Evolutionary conservation across 1,140 invertebrate species (phyloP).

Genomic region (Pseudomyrmex dendroicus): DNA sequence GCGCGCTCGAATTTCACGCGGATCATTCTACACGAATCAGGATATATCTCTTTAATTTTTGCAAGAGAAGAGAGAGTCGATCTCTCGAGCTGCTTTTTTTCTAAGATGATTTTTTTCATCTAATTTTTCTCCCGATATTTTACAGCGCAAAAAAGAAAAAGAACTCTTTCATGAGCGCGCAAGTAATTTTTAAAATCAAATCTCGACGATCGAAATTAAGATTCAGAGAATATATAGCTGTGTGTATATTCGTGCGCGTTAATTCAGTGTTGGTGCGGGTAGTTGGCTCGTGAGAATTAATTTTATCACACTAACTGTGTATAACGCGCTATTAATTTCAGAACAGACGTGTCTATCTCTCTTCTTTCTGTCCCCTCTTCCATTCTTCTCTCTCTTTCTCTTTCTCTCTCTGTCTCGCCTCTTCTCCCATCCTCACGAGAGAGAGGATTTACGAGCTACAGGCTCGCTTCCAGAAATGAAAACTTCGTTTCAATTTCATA

Average conservation of each 20-base stretch:
- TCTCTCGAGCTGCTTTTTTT: no score
- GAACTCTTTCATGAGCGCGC: no score
- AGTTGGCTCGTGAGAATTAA: slow-evolving; percentile 36
- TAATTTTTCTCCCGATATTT: neutral
- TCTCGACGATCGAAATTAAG: slow-evolving; percentile 12
- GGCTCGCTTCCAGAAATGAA: slow-evolving; percentile 60
- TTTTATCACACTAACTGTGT: slow-evolving; percentile 48
- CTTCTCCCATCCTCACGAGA: neutral
- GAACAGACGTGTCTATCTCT: slow-evolving; percentile 46
- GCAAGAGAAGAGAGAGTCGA: slow-evolving; percentile 5
- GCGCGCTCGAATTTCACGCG: slow-evolving; percentile 29
- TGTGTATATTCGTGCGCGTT: neutral
- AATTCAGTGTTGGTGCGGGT: slow-evolving; percentile 27
- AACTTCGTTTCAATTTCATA: slow-evolving; percentile 62
- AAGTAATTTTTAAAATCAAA: neutral
- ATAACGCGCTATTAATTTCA: slow-evolving; percentile 54
- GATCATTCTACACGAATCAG: neutral
- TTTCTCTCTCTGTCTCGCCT: neutral
- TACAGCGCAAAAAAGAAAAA: neutral
- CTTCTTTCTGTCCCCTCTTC: neutral
- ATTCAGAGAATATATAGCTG: neutral
- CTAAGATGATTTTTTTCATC: neutral
- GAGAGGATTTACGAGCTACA: slow-evolving; percentile 64
- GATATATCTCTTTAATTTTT: slow-evolving; percentile 8
- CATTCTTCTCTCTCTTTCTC: no score